Evolutionary conservation across 2,113 vertebrate genomes (phyloP).

Genomic region (Pedionomus torquatus): DNA sequence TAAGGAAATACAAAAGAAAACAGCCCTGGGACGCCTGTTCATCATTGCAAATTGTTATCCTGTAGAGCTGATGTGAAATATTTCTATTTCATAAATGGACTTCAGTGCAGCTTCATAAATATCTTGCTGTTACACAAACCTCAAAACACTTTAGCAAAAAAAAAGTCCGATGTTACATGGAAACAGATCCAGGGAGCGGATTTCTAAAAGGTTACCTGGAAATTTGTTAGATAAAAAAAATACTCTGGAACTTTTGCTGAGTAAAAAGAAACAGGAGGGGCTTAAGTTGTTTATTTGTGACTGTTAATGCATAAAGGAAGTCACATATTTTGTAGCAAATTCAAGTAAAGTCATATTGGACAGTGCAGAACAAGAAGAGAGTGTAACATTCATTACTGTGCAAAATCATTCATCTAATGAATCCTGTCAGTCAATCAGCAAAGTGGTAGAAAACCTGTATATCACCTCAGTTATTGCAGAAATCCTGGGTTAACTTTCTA

Average conservation of each 20-base stretch:
- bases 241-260: background rate
- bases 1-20: background rate
- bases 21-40: background rate
- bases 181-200: background rate
- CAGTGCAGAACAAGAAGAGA: background rate
- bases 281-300: background rate
- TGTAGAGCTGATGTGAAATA: background rate
- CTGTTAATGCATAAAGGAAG: background rate
- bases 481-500: background rate
- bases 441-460: background rate
- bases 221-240: background rate
- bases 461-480: background rate
- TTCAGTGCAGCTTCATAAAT: background rate
- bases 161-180: background rate
- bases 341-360: background rate
- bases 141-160: background rate
- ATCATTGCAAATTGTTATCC: background rate
- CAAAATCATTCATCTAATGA: background rate
- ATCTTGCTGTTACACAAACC: background rate
- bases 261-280: background rate
- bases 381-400: background rate
- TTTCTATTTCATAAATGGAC: background rate
- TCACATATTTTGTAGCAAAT: background rate
- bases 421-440: background rate
- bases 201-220: background rate